These are phyloP conservation scores for Empidonax alnorum DNA, from an alignment of 2,113 vertebrate genomes.

Conservation along the genomic window DNA sequence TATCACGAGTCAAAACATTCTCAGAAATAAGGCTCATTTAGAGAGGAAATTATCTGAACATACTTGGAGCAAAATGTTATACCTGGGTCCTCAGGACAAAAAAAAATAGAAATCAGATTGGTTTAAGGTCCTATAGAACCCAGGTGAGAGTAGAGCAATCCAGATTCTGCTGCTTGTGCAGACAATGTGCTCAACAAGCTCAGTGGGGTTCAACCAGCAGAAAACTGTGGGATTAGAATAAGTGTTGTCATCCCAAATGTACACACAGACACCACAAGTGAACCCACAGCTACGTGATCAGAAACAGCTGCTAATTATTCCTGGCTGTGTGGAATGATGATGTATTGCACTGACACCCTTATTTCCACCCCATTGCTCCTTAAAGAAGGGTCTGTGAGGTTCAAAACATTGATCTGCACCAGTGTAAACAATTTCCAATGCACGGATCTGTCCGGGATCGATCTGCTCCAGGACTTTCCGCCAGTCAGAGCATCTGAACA, in stretches of 20 bases:
- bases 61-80: background rate
- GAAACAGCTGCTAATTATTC: background rate
- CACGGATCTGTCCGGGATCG: background rate
- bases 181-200: background rate
- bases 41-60: background rate
- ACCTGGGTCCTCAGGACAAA: background rate
- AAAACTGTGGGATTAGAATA: background rate
- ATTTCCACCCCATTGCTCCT: background rate
- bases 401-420: background rate
- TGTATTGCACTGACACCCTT: background rate
- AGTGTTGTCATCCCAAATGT: background rate
- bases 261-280: background rate
- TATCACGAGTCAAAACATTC: background rate
- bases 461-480: background rate
- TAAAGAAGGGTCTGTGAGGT: background rate
- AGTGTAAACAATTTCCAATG: background rate
- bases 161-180: background rate
- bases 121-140: background rate
- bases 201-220: background rate
- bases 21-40: background rate
- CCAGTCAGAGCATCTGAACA: background rate
- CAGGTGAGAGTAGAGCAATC: background rate
- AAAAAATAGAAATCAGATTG: background rate
- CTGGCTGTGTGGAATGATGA: background rate
- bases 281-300: background rate